These are phyloP conservation scores for Bombus difficillimus DNA, from an alignment of 1,140 invertebrate species.

Conservation along the genomic window DNA sequence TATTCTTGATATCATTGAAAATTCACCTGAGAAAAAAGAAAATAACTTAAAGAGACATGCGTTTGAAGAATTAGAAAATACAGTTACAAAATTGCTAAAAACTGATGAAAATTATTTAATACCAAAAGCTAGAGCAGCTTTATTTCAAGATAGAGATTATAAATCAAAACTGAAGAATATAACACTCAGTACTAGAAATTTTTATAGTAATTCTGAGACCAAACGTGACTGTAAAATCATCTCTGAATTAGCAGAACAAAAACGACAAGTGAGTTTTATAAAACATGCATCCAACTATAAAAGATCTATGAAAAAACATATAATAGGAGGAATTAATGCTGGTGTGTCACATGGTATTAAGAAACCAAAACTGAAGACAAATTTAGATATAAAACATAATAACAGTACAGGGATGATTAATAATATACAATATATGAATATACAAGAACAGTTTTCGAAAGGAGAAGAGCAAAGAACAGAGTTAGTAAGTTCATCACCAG, in stretches of 20 bases:
- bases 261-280: neutral
- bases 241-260: neutral
- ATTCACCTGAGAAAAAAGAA: conserved; percentile 64
- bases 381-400: conserved; percentile 32
- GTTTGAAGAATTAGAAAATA: conserved; percentile 45
- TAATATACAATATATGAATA: neutral
- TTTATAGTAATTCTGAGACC: conserved; percentile 67
- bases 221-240: neutral
- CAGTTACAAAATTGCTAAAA: conserved; percentile 65
- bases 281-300: conserved; percentile 3
- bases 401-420: neutral
- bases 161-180: conserved; percentile 51
- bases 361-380: conserved; percentile 68
- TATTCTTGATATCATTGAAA: conserved; percentile 52
- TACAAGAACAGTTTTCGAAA: neutral
- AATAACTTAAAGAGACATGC: conserved; percentile 67
- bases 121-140: conserved; percentile 74
- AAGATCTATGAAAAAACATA: conserved; percentile 54
- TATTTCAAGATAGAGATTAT: conserved; percentile 74
- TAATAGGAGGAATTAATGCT: conserved; percentile 73
- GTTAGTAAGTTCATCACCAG: neutral
- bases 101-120: conserved; percentile 58
- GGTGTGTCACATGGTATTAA: conserved; percentile 78
- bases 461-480: conserved; percentile 1
- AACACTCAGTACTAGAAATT: conserved; percentile 74